Base-by-base conservation (phyloP, 2,797 vertebrate species). In the Parotocinclus haroldoi region DNA sequence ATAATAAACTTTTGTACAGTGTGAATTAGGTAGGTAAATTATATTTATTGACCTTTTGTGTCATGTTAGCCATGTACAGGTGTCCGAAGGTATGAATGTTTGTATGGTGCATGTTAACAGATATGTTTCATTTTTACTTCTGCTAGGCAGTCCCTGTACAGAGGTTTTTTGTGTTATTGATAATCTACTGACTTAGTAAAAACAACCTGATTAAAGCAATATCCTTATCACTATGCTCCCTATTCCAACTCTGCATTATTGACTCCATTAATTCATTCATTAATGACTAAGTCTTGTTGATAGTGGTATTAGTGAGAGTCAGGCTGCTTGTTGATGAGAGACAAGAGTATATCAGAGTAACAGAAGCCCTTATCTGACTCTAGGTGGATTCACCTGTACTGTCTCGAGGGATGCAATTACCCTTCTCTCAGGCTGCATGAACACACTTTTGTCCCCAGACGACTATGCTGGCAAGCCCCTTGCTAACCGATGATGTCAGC, bases 341-440 rank as follows among this genome's bases (percentile, higher is more conserved):
- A 79, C 76, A 84, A 68, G 78, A 80, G 72, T 76, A 63, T 79
- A 81, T 86, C 80, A 76, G 65, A 69, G 81, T 83, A 84, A 85
- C 84, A 78, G 75, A 70, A 79, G 66, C 74, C 57, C 55, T 66
- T 75, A 70, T 89, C 51, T 50, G 5, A 42, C 89, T 91, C 74
- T 49, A 79, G 85, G 84, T 88, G 72, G 16, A 69, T 55, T 83
- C 79, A 83, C 79, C 84, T 89, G 68, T 69, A 68, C 79, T 64
- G 84, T 89, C 94, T 91, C 92, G 71, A 49, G 90, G 89, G 94
- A 86, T 72, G 76, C 86, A 93, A 93, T 96, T 94, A 94, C 78
- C 84, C 76, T 87, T 79, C 64, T 66, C 16, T 69, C 85, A 46
- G 80, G 79, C 76, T 77, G 79, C 72, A 78, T 80, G 76, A 82